Evolutionary conservation across 2,113 vertebrate genomes (phyloP).

Genomic region (Phycodurus eques): DNA sequence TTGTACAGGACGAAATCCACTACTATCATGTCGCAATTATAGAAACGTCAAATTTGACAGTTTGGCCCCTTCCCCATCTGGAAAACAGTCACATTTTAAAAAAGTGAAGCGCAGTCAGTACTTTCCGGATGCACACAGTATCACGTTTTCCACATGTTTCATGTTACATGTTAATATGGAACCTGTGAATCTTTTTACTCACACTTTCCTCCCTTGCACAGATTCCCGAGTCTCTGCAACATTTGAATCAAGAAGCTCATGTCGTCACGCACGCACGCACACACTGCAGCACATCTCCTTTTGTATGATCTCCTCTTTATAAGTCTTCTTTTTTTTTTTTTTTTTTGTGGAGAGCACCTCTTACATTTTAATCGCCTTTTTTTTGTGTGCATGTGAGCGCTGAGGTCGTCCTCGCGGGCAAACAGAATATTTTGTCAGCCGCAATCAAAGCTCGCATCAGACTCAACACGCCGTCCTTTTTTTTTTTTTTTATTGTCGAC

Average conservation of each 20-base stretch:
- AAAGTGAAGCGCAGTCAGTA: too few relatives aligned
- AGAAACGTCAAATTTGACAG: too few relatives aligned
- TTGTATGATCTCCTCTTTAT: background rate
- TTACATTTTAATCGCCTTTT: background rate
- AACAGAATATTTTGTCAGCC: background rate
- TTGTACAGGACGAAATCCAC: too few relatives aligned
- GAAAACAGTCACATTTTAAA: too few relatives aligned
- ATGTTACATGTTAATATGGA: too few relatives aligned
- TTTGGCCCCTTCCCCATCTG: too few relatives aligned
- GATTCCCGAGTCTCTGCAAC: slow-evolving; percentile 25
- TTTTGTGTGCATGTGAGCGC: too few relatives aligned
- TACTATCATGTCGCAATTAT: too few relatives aligned
- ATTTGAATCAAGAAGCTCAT: slow-evolving; percentile 18
- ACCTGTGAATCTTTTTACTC: slow-evolving; percentile 1
- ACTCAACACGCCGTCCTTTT: background rate
- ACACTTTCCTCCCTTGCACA: slow-evolving; percentile 14
- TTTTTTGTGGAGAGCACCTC: background rate
- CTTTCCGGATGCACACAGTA: too few relatives aligned
- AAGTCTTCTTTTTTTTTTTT: background rate
- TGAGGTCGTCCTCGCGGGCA: background rate
- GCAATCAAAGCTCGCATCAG: background rate
- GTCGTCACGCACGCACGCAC: slow-evolving; percentile 13
- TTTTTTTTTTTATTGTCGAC: background rate
- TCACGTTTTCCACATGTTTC: too few relatives aligned
- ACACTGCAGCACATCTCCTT: background rate